These are phyloP conservation scores for Andricus quercusramuli DNA, from an alignment of 2,888 invertebrate genomes.

Conservation along the genomic window DNA sequence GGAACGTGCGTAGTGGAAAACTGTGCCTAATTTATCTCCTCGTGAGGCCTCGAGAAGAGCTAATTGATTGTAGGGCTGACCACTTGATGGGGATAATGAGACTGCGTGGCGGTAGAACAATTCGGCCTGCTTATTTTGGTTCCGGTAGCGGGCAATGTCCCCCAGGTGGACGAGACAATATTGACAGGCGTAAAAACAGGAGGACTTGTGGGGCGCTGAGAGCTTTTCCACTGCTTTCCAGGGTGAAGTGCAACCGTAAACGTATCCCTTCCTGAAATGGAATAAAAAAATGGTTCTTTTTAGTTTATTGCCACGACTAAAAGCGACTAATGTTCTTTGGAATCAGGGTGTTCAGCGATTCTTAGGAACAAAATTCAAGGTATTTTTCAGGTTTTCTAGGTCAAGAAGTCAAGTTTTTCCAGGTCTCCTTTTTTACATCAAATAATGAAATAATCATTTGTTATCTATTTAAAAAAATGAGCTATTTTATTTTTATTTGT, in stretches of 20 bases:
- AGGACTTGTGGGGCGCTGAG: constrained; percentile 82
- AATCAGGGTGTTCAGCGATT: too few species aligned
- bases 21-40: constrained; percentile 89
- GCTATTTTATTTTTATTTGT: too few species aligned
- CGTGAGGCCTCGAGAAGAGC: constrained; percentile 90
- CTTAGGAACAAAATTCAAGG: too few species aligned
- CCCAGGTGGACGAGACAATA: constrained; percentile 94
- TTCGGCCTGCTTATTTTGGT: constrained; percentile 90
- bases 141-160: constrained; percentile 91
- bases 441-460: too few species aligned
- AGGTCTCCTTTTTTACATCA: too few species aligned
- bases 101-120: constrained; percentile 91
- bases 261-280: constrained; percentile 76
- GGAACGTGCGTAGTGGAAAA: constrained; percentile 92
- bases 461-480: too few species aligned
- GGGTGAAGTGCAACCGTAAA: constrained; percentile 78
- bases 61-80: constrained; percentile 94
- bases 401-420: too few species aligned
- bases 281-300: not conserved
- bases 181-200: constrained; percentile 92
- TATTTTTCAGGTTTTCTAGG: too few species aligned
- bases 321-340: too few species aligned
- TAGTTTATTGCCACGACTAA: not conserved
- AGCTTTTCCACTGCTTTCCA: constrained; percentile 76
- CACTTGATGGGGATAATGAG: constrained; percentile 86